Base-by-base conservation (phyloP, 2,888 invertebrate species). In the Xestia xanthographa region DNA sequence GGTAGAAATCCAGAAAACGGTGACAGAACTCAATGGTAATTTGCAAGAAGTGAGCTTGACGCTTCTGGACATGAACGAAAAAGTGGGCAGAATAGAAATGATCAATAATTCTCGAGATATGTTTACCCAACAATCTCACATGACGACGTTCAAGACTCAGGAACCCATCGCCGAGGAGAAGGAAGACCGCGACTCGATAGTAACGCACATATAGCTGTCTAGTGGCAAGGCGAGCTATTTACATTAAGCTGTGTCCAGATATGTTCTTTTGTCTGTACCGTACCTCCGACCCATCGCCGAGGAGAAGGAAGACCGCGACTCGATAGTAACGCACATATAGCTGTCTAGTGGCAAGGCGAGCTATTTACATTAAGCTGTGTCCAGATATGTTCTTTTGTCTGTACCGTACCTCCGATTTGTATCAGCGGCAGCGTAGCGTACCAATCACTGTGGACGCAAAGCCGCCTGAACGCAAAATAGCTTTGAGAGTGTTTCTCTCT, bases 1-100 rank as follows among this genome's bases (percentile, higher is more conserved):
- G 90, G 50, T 96, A 11, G 92, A 92, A n/a, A 71, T 95, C 0
- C 93, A 95, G 69, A 84, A 92, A 0, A 92, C 89, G 4, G 91
- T 96, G 11, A 67, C 77, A 3, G 73, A 78, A 5, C 80, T 96
- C 11, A 89, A 92, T 9, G 87, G 92, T 14, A 91, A 93, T 60
- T 84, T 96, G 22, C 84, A 79, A 0, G 14, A 58, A 0, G 92
- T 91, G 2, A 94, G 93, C 67, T 74, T 79, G 43, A 68, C 85
- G 2, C 81, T 96, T 1, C 63, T 81, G 8, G 86, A 88, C 5
- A 87, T 95, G 50, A 9, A 87, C 6, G 87, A 90, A 4, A 94
- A 91, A 73, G 88, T 95, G 0, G 86, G 92, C n/a, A 93, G 70
- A 73, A 84, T 95, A 1, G 93, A 95, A 29, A 22, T 26, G 41